Percentiles rank a stretch among this genome's conserved stretches.
Conservation (phyloP, 2,797 vertebrate species). For the Myripristis murdjan region DNA sequence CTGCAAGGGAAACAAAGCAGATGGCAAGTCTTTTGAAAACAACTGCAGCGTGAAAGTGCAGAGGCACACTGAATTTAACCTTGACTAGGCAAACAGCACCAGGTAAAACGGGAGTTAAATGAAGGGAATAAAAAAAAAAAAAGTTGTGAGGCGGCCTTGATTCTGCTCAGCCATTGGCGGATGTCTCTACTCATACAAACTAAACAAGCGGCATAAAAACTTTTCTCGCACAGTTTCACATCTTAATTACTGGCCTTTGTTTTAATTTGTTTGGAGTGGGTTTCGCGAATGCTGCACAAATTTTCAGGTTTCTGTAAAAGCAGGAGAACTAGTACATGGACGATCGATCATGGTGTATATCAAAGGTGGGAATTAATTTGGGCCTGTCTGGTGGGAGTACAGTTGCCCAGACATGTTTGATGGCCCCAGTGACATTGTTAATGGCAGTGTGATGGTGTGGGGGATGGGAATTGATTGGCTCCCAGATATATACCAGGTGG, state of each 20-base stretch:
- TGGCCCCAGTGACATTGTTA: conserved; percentile 69
- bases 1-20: conserved; percentile 47
- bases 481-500: conserved; percentile 63
- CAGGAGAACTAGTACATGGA: conserved; percentile 34
- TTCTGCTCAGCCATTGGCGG: conserved; percentile 38
- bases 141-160: conserved; percentile 42
- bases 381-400: conserved; percentile 40
- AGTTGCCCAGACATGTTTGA: conserved; percentile 67
- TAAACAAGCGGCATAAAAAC: conserved; percentile 2
- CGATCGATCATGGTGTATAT: conserved; percentile 54
- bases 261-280: conserved; percentile 27
- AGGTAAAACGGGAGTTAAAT: conserved; percentile 31
- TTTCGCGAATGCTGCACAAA: conserved; percentile 29
- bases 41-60: conserved; percentile 35
- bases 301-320: conserved; percentile 45
- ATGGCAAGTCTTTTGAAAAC: conserved; percentile 53
- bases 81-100: conserved; percentile 47
- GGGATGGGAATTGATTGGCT: conserved; percentile 70
- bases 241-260: conserved; percentile 40
- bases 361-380: conserved; percentile 53
- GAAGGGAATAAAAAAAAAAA: conserved; percentile 32
- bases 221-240: conserved; percentile 14
- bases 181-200: neutral
- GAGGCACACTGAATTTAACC: conserved; percentile 52
- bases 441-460: conserved; percentile 59